phyloP scores from a whole-genome alignment of 2,113 vertebrate genomes.

The Caloenas nicobarica region DNA sequence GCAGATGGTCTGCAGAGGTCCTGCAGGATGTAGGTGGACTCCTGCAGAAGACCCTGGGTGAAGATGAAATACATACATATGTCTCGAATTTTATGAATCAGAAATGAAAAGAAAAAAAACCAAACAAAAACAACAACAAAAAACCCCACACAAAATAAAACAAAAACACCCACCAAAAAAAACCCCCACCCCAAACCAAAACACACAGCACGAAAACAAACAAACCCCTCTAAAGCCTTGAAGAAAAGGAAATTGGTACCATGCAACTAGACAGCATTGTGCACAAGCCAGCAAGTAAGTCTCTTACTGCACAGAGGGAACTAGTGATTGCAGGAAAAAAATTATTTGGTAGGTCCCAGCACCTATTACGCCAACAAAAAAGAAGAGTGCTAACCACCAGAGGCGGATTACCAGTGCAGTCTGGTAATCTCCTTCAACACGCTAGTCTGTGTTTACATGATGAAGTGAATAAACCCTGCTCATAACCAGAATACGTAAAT shows the following conservation, averaged over 20 bases:
- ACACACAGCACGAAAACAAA: too few species aligned
- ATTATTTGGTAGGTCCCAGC: not conserved
- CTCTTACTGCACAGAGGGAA: not conserved
- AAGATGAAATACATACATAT: not conserved
- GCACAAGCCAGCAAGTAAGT: not conserved
- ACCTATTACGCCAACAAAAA: not conserved
- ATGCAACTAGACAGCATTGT: not conserved
- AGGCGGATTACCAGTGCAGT: not conserved
- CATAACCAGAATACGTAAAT: not conserved
- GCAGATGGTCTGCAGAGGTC: not conserved
- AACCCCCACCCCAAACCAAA: too few species aligned
- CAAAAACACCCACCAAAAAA: too few species aligned
- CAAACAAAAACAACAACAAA: not conserved
- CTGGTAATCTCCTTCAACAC: constrained; percentile 25
- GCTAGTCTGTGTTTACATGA: not conserved
- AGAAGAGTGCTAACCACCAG: not conserved
- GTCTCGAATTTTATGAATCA: not conserved
- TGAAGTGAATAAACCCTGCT: not conserved
- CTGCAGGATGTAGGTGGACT: not conserved
- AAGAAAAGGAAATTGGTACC: not conserved
- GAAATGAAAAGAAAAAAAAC: not conserved
- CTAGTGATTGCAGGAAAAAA: not conserved
- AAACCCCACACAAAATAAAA: too few species aligned
- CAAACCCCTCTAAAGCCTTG: not conserved
- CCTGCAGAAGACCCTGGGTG: not conserved